Conservation (phyloP, 2,797 vertebrate species). For the Sebastolobus alascanus region DNA sequence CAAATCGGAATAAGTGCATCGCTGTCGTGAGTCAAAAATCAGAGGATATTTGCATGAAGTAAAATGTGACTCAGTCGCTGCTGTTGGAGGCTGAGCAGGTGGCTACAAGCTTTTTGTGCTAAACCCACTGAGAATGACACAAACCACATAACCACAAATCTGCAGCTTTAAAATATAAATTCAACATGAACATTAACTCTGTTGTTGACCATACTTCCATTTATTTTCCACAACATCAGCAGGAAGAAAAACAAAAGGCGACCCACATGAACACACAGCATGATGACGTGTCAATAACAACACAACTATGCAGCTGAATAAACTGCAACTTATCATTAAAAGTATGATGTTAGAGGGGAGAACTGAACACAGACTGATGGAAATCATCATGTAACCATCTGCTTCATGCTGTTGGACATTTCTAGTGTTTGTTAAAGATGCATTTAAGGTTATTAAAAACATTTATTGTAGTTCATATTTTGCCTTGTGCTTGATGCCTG, state of each 20-base stretch:
- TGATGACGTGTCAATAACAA: neutral
- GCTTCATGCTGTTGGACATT: constrained; percentile 4
- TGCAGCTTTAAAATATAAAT: neutral
- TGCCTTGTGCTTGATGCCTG: no score
- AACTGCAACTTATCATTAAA: constrained; percentile 23
- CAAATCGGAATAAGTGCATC: neutral
- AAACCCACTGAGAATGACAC: neutral
- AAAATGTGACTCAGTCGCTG: neutral
- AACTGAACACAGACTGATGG: constrained; percentile 23
- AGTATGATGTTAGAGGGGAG: neutral
- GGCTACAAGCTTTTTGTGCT: neutral
- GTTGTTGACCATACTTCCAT: constrained; percentile 5
- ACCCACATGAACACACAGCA: constrained; percentile 6
- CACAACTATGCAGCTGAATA: constrained; percentile 9
- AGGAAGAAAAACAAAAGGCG: constrained; percentile 18
- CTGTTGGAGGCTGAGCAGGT: neutral
- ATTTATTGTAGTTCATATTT: constrained; percentile 5
- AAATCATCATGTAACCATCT: constrained; percentile 27
- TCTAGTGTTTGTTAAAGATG: constrained; percentile 37
- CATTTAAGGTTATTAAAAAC: neutral
- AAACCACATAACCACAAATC: neutral
- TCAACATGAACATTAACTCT: neutral
- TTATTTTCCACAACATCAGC: constrained; percentile 38
- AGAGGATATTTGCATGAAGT: neutral
- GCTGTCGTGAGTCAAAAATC: neutral